These are phyloP conservation scores for Lissonota sp. DNA, from an alignment of 2,888 invertebrate genomes.

Conservation along the genomic window DNA sequence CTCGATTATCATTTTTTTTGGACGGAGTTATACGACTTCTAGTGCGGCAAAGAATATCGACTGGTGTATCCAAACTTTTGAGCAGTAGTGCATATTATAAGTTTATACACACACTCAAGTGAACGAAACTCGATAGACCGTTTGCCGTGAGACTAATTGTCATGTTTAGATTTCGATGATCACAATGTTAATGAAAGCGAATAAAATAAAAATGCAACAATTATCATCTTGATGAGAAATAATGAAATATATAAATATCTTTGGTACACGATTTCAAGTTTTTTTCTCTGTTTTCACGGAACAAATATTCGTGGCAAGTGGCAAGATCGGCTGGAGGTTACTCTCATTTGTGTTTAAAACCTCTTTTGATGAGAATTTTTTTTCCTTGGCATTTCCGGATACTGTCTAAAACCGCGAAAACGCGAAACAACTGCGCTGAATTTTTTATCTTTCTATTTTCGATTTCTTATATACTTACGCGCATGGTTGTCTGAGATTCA, in stretches of 20 bases:
- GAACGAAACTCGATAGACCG: slow-evolving; percentile 48
- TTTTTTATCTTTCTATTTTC: background rate
- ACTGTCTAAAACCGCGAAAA: slow-evolving; percentile 36
- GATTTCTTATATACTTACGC: slow-evolving; percentile 21
- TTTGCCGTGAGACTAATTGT: slow-evolving; percentile 61
- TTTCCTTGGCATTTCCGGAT: slow-evolving; percentile 18
- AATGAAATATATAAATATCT: slow-evolving; percentile 67
- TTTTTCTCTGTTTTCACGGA: slow-evolving; percentile 41
- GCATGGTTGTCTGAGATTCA: slow-evolving; percentile 47
- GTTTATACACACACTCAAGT: no score
- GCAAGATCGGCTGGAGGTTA: slow-evolving; percentile 61
- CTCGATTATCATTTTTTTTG: no score
- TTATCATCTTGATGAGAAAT: slow-evolving; percentile 53
- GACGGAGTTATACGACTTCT: no score
- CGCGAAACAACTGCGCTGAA: background rate
- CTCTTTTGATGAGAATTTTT: background rate
- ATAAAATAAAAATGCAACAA: slow-evolving; percentile 41
- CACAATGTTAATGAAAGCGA: slow-evolving; percentile 54
- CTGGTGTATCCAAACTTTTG: no score
- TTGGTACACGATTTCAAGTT: slow-evolving; percentile 65
- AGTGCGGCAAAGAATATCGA: no score
- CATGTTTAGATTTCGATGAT: slow-evolving; percentile 64
- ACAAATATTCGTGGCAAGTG: slow-evolving; percentile 65
- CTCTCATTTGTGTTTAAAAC: background rate
- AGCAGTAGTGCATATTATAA: no score